phyloP scores from a whole-genome alignment of 2,888 invertebrate species.

The Amphipoea lucens region DNA sequence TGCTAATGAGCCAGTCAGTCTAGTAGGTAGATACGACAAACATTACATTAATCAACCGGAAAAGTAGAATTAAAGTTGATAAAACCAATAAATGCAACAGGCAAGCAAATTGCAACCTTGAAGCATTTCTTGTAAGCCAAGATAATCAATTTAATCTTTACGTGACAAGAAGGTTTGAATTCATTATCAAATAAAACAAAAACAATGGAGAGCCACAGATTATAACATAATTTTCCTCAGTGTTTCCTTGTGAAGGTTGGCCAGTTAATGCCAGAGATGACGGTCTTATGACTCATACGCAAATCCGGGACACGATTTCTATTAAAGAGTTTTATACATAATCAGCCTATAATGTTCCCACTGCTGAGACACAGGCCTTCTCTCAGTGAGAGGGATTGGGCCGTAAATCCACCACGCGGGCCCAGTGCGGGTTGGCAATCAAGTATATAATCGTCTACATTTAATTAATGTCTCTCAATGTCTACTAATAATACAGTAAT shows the following conservation, averaged over 20 bases:
- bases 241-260: slow-evolving; percentile 54
- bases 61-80: slow-evolving; percentile 23
- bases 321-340: slow-evolving; percentile 8
- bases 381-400: no score
- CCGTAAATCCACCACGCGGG: no score
- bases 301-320: slow-evolving; percentile 62
- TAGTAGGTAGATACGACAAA: slow-evolving; percentile 14
- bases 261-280: slow-evolving; percentile 41
- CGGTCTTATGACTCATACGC: slow-evolving; percentile 53
- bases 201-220: slow-evolving; percentile 39
- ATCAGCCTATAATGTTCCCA: no score
- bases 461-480: no score
- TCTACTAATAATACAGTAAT: no score
- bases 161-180: slow-evolving; percentile 32
- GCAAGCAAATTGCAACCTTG: slow-evolving; percentile 41
- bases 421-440: no score
- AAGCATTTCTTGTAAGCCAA: slow-evolving; percentile 27
- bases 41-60: slow-evolving; percentile 33
- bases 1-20: slow-evolving; percentile 1
- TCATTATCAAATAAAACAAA: slow-evolving; percentile 46
- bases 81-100: slow-evolving; percentile 18
- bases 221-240: slow-evolving; percentile 40
- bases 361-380: no score
- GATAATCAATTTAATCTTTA: slow-evolving; percentile 45
- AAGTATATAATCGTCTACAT: no score